Evolutionary conservation across 2,888 invertebrate species (phyloP).

Genomic region (Eupithecia insigniata): DNA sequence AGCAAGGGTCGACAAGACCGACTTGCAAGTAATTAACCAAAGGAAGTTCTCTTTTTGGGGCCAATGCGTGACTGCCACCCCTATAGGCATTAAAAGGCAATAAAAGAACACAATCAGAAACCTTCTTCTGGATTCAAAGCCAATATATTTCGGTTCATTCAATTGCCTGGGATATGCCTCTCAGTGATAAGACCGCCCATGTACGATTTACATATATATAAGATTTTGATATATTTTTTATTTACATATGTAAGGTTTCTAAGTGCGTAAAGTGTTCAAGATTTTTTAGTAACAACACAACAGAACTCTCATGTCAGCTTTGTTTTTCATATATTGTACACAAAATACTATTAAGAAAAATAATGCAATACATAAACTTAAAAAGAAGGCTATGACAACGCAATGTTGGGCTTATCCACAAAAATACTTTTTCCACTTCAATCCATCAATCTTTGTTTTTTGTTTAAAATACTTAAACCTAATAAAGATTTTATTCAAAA

Average conservation of each 20-base stretch:
- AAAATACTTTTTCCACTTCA: not conserved
- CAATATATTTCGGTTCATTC: not conserved
- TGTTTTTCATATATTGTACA: too few species aligned
- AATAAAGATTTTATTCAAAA: not conserved
- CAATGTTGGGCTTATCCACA: not conserved
- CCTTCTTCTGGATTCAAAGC: constrained; percentile 48
- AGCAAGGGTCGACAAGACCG: constrained; percentile 58
- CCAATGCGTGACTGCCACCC: constrained; percentile 70
- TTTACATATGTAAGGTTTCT: too few species aligned
- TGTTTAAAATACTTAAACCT: not conserved
- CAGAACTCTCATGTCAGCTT: too few species aligned
- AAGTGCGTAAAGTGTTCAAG: too few species aligned
- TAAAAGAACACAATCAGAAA: constrained; percentile 68
- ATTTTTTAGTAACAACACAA: too few species aligned
- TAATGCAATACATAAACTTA: too few species aligned
- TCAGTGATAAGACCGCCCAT: too few species aligned
- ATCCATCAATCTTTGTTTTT: not conserved
- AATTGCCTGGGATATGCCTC: too few species aligned
- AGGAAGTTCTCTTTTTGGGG: constrained; percentile 75
- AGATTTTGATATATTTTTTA: too few species aligned
- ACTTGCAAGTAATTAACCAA: constrained; percentile 76
- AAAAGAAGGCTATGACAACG: not conserved
- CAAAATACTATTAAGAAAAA: too few species aligned
- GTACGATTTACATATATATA: too few species aligned
- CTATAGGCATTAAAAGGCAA: constrained; percentile 67